Evolutionary conservation across 1,140 invertebrate genomes (phyloP).

Genomic region (Neodiprion pinetum): DNA sequence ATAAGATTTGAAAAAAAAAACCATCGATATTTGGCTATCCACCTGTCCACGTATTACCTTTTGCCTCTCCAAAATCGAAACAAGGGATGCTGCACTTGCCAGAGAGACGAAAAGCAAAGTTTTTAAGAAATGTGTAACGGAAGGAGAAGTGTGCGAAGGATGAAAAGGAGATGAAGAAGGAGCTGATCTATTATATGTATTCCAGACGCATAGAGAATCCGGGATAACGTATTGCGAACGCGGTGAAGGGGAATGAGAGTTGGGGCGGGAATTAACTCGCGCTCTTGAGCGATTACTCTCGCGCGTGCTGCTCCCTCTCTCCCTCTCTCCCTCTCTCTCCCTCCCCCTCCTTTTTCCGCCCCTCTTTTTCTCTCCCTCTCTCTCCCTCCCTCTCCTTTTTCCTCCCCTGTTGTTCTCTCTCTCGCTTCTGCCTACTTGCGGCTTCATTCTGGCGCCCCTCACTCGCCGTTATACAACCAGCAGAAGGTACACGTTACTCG

Average conservation of each 20-base stretch:
- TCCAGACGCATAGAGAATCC: slow-evolving; percentile 1
- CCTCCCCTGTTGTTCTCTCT: not conserved
- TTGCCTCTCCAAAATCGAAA: too few species aligned
- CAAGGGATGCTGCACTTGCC: too few species aligned
- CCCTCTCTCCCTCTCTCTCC: slow-evolving; percentile 23
- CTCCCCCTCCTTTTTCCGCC: slow-evolving; percentile 18
- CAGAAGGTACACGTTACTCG: too few species aligned
- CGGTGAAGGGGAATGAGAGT: not conserved
- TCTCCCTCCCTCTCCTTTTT: not conserved
- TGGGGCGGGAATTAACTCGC: slow-evolving; percentile 37
- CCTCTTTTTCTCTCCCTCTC: slow-evolving; percentile 26
- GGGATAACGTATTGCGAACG: not conserved
- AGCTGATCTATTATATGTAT: not conserved
- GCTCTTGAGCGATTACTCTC: slow-evolving; percentile 47
- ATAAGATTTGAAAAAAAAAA: too few species aligned
- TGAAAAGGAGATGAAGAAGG: not conserved
- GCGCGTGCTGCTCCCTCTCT: slow-evolving; percentile 37
- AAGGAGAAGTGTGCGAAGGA: too few species aligned
- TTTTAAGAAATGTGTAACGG: too few species aligned
- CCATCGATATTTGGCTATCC: too few species aligned
- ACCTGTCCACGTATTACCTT: too few species aligned
- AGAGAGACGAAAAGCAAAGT: too few species aligned
- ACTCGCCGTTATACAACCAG: too few species aligned
- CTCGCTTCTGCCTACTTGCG: too few species aligned
- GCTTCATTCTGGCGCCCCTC: too few species aligned